Evolutionary conservation across 2,888 invertebrate species (phyloP), one percentile per base, ranked within the genome.

Genomic region (Trachelus troglodyta): DNA sequence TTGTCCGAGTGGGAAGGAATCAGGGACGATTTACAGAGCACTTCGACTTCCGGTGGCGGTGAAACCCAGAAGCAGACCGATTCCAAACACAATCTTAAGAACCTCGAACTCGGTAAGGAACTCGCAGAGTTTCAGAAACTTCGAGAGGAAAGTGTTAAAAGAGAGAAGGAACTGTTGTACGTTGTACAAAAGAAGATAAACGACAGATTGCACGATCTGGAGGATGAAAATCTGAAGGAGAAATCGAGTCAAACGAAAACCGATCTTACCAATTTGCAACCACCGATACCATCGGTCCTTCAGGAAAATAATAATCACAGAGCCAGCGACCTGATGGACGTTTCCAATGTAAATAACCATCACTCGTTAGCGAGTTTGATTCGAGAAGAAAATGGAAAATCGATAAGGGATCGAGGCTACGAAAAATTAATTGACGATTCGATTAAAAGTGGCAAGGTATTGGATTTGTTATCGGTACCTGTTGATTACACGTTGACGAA

Each of bases 81-180:
- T 71, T 56, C 23, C 56, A 56, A 56, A 23, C 23, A 56, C 23
- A 23, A 56, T 56, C 23, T 9, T 9, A 9, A 9, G 56, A 31
- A 71, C 31, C 71, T 71, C 2, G 71, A 71, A 34, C 71, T 71
- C 2, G 23, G 23, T 34, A 71, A 71, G 34, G 71, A 71, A 23
- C 71, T 71, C 6, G 71, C 30, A 23, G 71, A 71, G 71, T 71
- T 71, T 34, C 71, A 71, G 11, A 71, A 34, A 34, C 71, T 71
- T 31, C 71, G 30, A 11, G 71, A 71, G 9, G 71, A 71, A 34
- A 71, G 71, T 34, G 30, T 30, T 23, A 71, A 71, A 12, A 71
- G 11, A 34, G 71, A 71, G 71, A 71, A 71, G 71, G 71, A 31
- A 3, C 23, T 71, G 34, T 23, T 71, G 11, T 12, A 30, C 31